Evolutionary conservation across 2,888 invertebrate species (phyloP).

Genomic region (Synergus umbraculus): DNA sequence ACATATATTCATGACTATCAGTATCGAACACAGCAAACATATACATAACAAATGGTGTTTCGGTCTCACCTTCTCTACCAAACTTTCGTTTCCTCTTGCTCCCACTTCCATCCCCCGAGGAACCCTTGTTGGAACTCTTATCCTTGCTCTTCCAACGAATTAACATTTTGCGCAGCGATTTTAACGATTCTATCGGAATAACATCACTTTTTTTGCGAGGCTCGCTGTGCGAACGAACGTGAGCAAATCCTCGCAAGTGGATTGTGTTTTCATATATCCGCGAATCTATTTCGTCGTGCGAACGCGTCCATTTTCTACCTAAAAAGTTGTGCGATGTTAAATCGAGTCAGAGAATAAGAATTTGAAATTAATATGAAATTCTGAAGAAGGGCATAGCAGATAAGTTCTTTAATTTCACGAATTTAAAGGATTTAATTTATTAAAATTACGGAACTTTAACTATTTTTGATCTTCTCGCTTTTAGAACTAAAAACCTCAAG

Average conservation of each 20-base stretch:
- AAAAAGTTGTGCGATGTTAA: slow-evolving; percentile 29
- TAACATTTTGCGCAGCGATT: slow-evolving; percentile 80
- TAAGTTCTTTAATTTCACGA: background rate
- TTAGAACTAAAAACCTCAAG: too few relatives aligned
- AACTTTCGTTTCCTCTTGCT: slow-evolving; percentile 90
- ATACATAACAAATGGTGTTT: background rate
- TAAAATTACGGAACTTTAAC: background rate
- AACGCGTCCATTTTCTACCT: slow-evolving; percentile 55
- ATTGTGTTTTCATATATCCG: slow-evolving; percentile 41
- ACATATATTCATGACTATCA: slow-evolving; percentile 1
- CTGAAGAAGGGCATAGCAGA: background rate
- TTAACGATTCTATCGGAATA: slow-evolving; percentile 56
- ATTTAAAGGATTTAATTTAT: background rate
- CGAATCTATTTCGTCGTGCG: slow-evolving; percentile 42
- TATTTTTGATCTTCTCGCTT: background rate
- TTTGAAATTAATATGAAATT: background rate
- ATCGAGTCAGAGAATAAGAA: background rate
- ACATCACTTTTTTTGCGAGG: slow-evolving; percentile 48
- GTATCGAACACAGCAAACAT: background rate
- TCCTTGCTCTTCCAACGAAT: slow-evolving; percentile 93
- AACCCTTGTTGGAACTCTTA: slow-evolving; percentile 84
- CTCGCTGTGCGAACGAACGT: slow-evolving; percentile 46
- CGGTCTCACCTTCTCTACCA: slow-evolving; percentile 84
- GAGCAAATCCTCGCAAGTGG: slow-evolving; percentile 36
- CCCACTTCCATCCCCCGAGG: slow-evolving; percentile 77